Conservation (phyloP, 1,140 invertebrate genomes). For the Hyles euphorbiae region DNA sequence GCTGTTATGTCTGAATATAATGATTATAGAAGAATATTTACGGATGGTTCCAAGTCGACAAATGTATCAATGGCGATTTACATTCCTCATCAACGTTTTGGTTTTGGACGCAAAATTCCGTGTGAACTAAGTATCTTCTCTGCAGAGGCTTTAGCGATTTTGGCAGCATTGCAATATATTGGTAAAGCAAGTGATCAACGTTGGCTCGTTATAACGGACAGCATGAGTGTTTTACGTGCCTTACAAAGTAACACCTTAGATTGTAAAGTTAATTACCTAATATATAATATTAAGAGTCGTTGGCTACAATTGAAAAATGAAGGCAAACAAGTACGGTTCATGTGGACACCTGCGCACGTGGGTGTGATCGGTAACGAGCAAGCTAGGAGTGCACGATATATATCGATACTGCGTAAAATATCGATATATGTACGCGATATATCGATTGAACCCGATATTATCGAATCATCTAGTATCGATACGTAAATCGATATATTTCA, state of each 20-base stretch:
- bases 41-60: background rate
- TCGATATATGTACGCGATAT: too few relatives aligned
- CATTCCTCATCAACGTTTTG: background rate
- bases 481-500: too few relatives aligned
- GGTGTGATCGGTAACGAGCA: slow-evolving; percentile 1
- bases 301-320: background rate
- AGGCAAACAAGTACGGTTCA: background rate
- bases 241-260: background rate
- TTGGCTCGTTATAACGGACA: slow-evolving; percentile 1
- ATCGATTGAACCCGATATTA: too few relatives aligned
- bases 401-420: too few relatives aligned
- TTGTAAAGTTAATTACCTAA: background rate
- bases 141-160: background rate
- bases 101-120: background rate
- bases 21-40: background rate
- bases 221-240: background rate
- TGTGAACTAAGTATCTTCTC: background rate
- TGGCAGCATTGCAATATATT: slow-evolving; percentile 1
- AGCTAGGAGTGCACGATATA: too few relatives aligned
- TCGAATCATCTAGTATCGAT: too few relatives aligned
- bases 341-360: background rate
- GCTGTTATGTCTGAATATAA: background rate
- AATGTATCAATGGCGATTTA: background rate
- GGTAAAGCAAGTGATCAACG: background rate
- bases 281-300: slow-evolving; percentile 1